A percentile compares a stretch with the other conserved stretches of the same genome.
These are phyloP conservation scores for Cremastinae sp. DNA, from an alignment of 2,888 invertebrate genomes.

Conservation along the genomic window DNA sequence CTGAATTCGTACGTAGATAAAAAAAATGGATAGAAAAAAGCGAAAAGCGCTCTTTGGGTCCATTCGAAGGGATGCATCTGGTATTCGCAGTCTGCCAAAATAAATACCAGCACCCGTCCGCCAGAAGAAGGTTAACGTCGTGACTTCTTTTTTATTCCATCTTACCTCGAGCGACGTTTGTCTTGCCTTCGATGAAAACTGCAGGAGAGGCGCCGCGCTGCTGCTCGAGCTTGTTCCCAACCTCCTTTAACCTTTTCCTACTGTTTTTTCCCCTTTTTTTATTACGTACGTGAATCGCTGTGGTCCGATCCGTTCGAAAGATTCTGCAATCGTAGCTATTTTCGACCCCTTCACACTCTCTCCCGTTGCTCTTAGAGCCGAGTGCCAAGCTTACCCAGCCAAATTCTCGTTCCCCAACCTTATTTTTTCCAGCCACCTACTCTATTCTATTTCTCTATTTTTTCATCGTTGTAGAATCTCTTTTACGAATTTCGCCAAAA, in stretches of 20 bases:
- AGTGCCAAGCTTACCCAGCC: no score
- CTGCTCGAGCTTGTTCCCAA: neutral
- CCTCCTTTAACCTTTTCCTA: neutral
- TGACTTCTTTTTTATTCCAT: constrained; percentile 35
- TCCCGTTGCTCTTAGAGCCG: neutral
- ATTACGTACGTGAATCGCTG: no score
- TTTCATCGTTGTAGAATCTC: neutral
- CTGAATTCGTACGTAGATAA: no score
- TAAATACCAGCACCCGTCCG: constrained; percentile 64
- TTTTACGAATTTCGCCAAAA: no score
- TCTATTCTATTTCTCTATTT: no score
- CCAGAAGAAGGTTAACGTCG: constrained; percentile 5
- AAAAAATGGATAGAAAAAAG: constrained; percentile 40
- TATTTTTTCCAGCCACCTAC: no score
- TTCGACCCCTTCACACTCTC: no score
- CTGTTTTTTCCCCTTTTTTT: no score
- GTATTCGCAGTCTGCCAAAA: constrained; percentile 66
- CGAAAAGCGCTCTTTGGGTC: constrained; percentile 28
- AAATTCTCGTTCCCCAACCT: no score
- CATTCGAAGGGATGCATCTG: constrained; percentile 47
- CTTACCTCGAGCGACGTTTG: constrained; percentile 6
- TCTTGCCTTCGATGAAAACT: neutral
- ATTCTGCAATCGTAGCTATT: no score
- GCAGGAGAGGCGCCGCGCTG: neutral
- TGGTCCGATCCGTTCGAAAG: no score